phyloP scores from a whole-genome alignment of 2,113 vertebrate genomes.

The Pluvialis apricaria region DNA sequence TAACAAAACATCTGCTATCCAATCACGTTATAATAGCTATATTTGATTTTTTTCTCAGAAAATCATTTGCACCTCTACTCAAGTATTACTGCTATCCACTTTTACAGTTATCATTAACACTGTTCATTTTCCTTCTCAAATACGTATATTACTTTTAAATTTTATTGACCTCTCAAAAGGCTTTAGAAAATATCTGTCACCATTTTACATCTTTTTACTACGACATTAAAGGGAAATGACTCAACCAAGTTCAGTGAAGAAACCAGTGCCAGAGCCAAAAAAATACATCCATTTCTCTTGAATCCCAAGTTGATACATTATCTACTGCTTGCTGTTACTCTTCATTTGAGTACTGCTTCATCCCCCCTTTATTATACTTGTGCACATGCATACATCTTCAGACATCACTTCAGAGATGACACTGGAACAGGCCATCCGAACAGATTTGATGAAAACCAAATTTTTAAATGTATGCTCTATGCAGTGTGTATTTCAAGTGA shows the following conservation, averaged over 20 bases:
- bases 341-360: neutral
- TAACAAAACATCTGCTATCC: conserved; percentile 39
- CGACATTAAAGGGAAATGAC: neutral
- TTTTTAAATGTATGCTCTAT: neutral
- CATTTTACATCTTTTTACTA: neutral
- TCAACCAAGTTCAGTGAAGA: neutral
- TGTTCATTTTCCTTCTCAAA: conserved; percentile 40
- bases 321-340: neutral
- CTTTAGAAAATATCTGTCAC: neutral
- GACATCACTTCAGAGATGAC: neutral
- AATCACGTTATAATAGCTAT: conserved; percentile 1
- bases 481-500: neutral
- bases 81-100: neutral
- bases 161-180: neutral
- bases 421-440: neutral
- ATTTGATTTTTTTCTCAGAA: conserved; percentile 47
- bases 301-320: neutral
- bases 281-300: fast-evolving
- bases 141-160: neutral
- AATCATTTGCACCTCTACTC: conserved; percentile 54
- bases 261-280: neutral
- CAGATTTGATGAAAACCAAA: neutral
- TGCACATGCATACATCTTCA: neutral
- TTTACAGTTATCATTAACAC: conserved; percentile 47
- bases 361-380: neutral